Base-by-base conservation (phyloP, 1,140 invertebrate species). In the Pseudobourletiella spinata region DNA sequence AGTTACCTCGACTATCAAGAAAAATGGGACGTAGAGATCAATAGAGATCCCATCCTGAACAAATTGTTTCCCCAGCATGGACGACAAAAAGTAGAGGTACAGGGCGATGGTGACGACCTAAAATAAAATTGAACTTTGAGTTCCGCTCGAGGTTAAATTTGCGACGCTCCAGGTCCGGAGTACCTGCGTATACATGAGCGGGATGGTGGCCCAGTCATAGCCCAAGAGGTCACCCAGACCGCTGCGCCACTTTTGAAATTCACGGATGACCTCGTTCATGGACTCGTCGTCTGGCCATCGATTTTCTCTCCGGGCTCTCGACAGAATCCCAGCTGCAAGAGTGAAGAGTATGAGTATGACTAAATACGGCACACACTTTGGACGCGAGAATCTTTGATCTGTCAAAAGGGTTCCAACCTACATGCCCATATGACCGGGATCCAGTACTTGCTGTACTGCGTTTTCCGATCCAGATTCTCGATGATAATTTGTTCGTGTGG, bases 171-270 rank as follows among this genome's bases (percentile, higher is more conserved):
- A 39, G n/a, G 11, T 39, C n/a, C n/a, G n/a, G 35, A 65, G 29
- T 71, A 86, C 86, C 82, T 95, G 90, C 1, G 91, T 95, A 71
- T 96, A 95, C 16, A 95, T 91, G 48, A 95, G 77, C 0, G 92
- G 92, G 24, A 95, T 85, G 71, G 89, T 92, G 65, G 95, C 91
- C 54, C 86, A 89, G 71, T 95, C 91, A 68, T 91, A 97, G 61
- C 86, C 86, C 15, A 61, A 35, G 6, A 61, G 30, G 44, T 54
- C 48, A 22, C 22, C 26, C 3, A 52, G n/a, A 3, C 32, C 29
- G 30, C 48, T 42, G n/a, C 48, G 52, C 50, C 50, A 52, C 29
- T 52, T 52, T 11, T 22, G 25, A 3, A 52, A 18, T 6, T 52
- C 24, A 3, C 25, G 3, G n/a, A 52, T 52, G 6, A 52, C 29